Percentiles rank a stretch among this genome's conserved stretches.
Conservation (phyloP, 2,113 vertebrate genomes). For the Thamnophis sirtalis region DNA sequence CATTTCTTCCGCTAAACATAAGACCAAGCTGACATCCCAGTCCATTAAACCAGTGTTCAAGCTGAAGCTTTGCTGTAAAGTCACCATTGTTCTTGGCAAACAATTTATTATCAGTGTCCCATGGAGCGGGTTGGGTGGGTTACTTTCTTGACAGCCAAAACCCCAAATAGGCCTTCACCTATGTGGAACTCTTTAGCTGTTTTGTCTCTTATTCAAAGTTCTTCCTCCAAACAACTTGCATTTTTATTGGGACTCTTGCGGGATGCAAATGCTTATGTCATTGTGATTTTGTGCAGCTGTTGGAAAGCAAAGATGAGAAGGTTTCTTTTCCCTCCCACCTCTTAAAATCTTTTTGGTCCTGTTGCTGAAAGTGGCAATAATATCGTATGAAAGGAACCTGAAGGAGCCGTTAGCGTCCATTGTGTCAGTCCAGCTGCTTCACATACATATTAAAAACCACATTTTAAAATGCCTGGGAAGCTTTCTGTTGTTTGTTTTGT, state of each 20-base stretch:
- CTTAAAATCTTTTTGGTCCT: conserved; percentile 45
- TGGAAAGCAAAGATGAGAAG: conserved; percentile 57
- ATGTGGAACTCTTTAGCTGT: conserved; percentile 15
- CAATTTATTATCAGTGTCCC: neutral
- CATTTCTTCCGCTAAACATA: neutral
- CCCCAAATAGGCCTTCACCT: neutral
- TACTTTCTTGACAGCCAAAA: neutral
- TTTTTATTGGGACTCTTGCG: conserved; percentile 42
- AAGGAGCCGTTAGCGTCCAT: conserved; percentile 68
- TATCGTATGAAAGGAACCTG: conserved; percentile 68
- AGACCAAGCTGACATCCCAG: neutral
- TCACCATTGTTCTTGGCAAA: neutral
- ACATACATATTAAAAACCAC: conserved; percentile 62
- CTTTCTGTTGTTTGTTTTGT: conserved; percentile 54
- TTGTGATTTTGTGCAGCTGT: conserved; percentile 54
- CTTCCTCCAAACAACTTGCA: conserved; percentile 39
- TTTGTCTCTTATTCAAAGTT: conserved; percentile 40
- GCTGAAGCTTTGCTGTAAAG: neutral
- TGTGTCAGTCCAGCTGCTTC: conserved; percentile 71
- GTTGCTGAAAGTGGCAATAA: conserved; percentile 44
- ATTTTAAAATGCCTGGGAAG: conserved; percentile 68
- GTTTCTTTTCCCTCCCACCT: neutral
- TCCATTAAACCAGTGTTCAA: neutral
- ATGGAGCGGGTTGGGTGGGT: no score
- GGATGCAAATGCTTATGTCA: conserved; percentile 34